These are phyloP conservation scores for Drosophila sp. DNA, from an alignment of 1,140 invertebrate genomes.

Conservation along the genomic window DNA sequence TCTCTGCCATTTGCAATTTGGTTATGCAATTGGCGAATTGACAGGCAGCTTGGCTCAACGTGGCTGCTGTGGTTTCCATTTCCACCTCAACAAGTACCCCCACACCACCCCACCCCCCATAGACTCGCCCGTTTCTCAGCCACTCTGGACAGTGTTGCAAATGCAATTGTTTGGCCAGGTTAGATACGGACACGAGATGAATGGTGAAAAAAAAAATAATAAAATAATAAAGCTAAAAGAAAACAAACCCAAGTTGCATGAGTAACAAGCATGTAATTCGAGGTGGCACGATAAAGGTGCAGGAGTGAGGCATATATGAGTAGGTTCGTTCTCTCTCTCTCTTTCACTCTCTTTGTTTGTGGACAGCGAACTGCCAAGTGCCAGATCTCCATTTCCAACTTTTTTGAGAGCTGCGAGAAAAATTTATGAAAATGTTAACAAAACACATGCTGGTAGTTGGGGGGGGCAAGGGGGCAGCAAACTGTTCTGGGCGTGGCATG, in stretches of 20 bases:
- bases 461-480: background rate
- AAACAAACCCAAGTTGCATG: slow-evolving; percentile 57
- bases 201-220: background rate
- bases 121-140: background rate
- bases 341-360: slow-evolving; percentile 16
- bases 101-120: background rate
- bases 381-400: slow-evolving; percentile 9
- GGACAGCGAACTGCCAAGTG: slow-evolving; percentile 34
- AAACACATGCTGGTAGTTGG: slow-evolving; percentile 35
- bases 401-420: slow-evolving; percentile 31
- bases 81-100: background rate
- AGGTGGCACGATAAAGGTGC: slow-evolving; percentile 23
- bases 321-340: background rate
- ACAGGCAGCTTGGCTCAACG: slow-evolving; percentile 43
- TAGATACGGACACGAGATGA: background rate
- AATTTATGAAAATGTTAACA: slow-evolving; percentile 56
- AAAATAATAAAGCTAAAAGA: slow-evolving; percentile 36
- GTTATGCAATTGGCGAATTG: slow-evolving; percentile 71
- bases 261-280: slow-evolving; percentile 75
- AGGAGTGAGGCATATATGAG: background rate
- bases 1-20: slow-evolving; percentile 2
- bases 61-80: slow-evolving; percentile 30
- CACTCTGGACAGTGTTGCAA: background rate
- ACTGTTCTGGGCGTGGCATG: slow-evolving; percentile 34
- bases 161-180: slow-evolving; percentile 7